A percentile compares a stretch with the other conserved stretches of the same genome.
These are phyloP conservation scores for Calyptommatus sinebrachiatus DNA, from an alignment of 2,113 vertebrate genomes.

Conservation along the genomic window DNA sequence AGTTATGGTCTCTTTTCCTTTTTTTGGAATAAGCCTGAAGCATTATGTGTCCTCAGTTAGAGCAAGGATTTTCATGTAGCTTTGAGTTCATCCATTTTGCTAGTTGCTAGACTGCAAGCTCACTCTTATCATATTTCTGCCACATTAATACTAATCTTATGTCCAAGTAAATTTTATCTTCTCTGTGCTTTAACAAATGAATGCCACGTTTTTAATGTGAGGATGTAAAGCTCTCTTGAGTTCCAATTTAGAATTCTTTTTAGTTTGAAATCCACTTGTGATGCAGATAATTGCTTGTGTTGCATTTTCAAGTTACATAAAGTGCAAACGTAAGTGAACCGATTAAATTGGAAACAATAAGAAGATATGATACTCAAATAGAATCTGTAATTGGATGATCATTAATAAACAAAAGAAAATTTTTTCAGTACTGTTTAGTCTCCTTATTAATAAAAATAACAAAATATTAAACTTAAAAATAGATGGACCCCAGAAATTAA, in stretches of 20 bases:
- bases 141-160: neutral
- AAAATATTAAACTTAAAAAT: no score
- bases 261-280: neutral
- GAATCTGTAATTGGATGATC: no score
- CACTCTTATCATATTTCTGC: conserved; percentile 1
- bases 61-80: conserved; percentile 2
- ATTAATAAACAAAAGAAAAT: no score
- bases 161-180: neutral
- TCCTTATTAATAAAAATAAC: no score
- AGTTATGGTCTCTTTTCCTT: neutral
- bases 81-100: conserved; percentile 5
- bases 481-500: no score
- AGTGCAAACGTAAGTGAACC: no score
- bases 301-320: neutral
- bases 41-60: neutral
- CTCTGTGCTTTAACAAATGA: neutral
- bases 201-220: neutral
- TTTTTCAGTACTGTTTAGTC: no score
- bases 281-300: neutral
- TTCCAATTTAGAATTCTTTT: neutral
- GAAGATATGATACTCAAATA: no score
- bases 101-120: neutral
- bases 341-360: no score
- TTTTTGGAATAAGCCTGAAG: neutral
- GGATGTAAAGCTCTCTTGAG: neutral